These are phyloP conservation scores for Cerastoderma edule DNA, from an alignment of 2,888 invertebrate genomes.

Conservation along the genomic window DNA sequence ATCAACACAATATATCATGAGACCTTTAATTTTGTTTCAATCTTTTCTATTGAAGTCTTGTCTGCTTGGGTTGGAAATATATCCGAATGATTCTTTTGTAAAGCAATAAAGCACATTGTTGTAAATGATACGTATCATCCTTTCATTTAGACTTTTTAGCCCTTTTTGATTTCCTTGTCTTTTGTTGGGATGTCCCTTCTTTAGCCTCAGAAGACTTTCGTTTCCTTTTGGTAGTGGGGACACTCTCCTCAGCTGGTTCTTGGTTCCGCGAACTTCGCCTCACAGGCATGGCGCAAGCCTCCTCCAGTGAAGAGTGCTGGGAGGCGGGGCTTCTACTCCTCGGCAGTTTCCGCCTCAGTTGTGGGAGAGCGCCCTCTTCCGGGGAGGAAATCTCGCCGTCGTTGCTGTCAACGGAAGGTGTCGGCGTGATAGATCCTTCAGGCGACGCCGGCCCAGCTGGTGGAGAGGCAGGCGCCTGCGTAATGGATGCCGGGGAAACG, in stretches of 20 bases:
- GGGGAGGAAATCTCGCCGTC: conserved; percentile 8
- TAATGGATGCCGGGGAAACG: conserved; percentile 30
- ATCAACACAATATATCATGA: too few species aligned
- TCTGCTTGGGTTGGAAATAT: too few species aligned
- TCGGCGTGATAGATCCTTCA: conserved; percentile 39
- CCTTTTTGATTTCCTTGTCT: conserved; percentile 16
- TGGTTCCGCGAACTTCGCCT: conserved; percentile 22
- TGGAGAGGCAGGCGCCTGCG: conserved; percentile 29
- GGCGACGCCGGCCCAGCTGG: conserved; percentile 31
- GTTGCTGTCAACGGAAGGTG: conserved; percentile 18
- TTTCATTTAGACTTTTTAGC: too few species aligned
- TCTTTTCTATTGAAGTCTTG: too few species aligned
- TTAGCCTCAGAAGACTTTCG: conserved; percentile 10
- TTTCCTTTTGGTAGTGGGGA: neutral
- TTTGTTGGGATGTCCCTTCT: neutral
- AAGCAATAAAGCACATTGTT: too few species aligned
- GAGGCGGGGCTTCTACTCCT: conserved; percentile 7
- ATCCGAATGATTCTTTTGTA: too few species aligned
- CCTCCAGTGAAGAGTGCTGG: neutral
- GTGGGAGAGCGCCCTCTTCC: neutral
- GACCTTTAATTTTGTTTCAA: too few species aligned
- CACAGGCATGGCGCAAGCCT: neutral
- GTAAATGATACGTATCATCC: too few species aligned
- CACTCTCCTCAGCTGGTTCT: conserved; percentile 12
- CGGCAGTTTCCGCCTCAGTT: neutral